Evolutionary conservation across 2,888 invertebrate genomes (phyloP).

Genomic region (Chromoteleia sp.): DNA sequence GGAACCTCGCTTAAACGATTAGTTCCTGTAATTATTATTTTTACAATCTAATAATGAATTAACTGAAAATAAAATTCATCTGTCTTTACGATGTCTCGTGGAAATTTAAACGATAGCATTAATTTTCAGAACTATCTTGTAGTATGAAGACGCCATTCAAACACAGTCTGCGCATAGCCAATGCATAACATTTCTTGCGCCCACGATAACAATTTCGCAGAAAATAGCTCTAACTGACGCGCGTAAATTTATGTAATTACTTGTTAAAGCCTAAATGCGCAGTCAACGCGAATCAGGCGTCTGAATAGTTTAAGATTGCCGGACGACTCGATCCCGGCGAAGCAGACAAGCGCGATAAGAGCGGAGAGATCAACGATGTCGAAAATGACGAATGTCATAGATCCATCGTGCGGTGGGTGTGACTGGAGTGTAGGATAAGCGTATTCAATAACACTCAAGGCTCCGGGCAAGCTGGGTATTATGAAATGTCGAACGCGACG

Average conservation of each 20-base stretch:
- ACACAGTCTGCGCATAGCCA: no score
- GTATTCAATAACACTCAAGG: conserved; percentile 71
- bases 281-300: conserved; percentile 2
- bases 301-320: conserved; percentile 22
- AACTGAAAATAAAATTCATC: no score
- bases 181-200: neutral
- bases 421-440: conserved; percentile 69
- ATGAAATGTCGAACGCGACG: conserved; percentile 25
- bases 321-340: conserved; percentile 4
- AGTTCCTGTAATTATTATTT: no score
- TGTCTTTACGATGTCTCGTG: no score
- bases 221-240: neutral
- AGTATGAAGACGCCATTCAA: no score
- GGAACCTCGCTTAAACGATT: no score
- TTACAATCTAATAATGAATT: no score
- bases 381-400: conserved; percentile 63
- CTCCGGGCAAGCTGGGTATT: conserved; percentile 38
- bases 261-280: conserved; percentile 14
- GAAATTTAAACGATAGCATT: no score
- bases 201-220: neutral
- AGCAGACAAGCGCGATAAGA: conserved; percentile 24
- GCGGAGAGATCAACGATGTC: conserved; percentile 18
- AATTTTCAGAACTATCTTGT: no score
- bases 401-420: conserved; percentile 61
- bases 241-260: neutral